Percentiles rank a stretch among this genome's conserved stretches.
Evolutionary conservation across 2,797 vertebrate species (phyloP).

Genomic region (Sebastiscus albofasciatus): DNA sequence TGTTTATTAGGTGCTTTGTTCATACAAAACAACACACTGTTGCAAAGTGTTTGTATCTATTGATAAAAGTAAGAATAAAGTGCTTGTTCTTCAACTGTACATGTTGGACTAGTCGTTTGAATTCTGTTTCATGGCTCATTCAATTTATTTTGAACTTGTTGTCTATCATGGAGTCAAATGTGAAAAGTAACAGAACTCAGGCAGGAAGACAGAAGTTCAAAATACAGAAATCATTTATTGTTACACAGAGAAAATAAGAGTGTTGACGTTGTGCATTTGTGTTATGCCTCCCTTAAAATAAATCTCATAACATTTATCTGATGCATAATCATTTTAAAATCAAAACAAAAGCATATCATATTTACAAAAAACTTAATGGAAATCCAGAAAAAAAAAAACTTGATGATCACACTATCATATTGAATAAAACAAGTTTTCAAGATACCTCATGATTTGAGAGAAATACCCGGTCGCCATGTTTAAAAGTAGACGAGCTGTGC

Average conservation of each 20-base stretch:
- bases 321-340: constrained; percentile 51
- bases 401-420: constrained; percentile 42
- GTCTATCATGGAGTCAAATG: constrained; percentile 33
- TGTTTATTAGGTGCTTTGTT: constrained; percentile 68
- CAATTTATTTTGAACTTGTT: constrained; percentile 18
- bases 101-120: constrained; percentile 33
- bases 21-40: constrained; percentile 69
- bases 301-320: constrained; percentile 28
- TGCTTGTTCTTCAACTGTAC: constrained; percentile 62
- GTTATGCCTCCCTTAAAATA: constrained; percentile 30
- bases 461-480: constrained; percentile 28
- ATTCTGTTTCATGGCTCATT: constrained; percentile 24
- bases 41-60: constrained; percentile 58
- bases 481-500: constrained; percentile 33
- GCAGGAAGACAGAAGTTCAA: constrained; percentile 57
- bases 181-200: constrained; percentile 52
- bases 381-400: constrained; percentile 48
- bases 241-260: constrained; percentile 47
- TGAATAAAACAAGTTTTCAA: constrained; percentile 49
- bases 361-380: constrained; percentile 60
- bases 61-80: constrained; percentile 75
- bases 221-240: constrained; percentile 51
- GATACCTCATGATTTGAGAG: constrained; percentile 44
- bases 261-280: constrained; percentile 27
- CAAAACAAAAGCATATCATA: constrained; percentile 56